A percentile compares a stretch with the other conserved stretches of the same genome.
Evolutionary conservation across 1,140 invertebrate species (phyloP).

Genomic region (Mactra quadrangularis): DNA sequence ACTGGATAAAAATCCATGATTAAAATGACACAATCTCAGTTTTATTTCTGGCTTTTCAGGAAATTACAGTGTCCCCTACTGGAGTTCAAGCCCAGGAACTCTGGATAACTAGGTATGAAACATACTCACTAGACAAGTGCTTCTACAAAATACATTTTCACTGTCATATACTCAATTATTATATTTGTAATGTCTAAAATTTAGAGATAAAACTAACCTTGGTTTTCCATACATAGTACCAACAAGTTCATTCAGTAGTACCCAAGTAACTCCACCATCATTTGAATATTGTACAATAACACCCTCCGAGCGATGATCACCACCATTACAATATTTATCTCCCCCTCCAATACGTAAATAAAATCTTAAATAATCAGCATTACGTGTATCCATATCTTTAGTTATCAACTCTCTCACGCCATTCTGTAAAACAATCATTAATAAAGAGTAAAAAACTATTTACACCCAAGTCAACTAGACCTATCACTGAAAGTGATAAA

Average conservation of each 20-base stretch:
- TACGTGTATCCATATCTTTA: slow-evolving; percentile 75
- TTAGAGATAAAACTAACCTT: slow-evolving; percentile 57
- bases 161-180: too few relatives aligned
- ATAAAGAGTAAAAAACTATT: neutral
- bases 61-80: too few relatives aligned
- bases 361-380: slow-evolving; percentile 79
- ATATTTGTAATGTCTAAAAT: too few relatives aligned
- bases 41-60: too few relatives aligned
- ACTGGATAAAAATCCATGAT: too few relatives aligned
- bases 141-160: too few relatives aligned
- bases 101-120: too few relatives aligned
- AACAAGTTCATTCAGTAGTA: slow-evolving; percentile 78
- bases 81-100: too few relatives aligned
- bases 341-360: slow-evolving; percentile 78
- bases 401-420: slow-evolving; percentile 76
- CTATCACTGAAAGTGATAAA: too few relatives aligned
- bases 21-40: too few relatives aligned
- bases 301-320: slow-evolving; percentile 72
- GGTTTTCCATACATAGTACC: slow-evolving; percentile 68
- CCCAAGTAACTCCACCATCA: slow-evolving; percentile 83
- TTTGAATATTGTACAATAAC: slow-evolving; percentile 81
- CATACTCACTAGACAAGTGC: too few relatives aligned
- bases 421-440: slow-evolving; percentile 66
- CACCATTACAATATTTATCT: slow-evolving; percentile 73
- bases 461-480: too few relatives aligned